A percentile compares a stretch with the other conserved stretches of the same genome.
phyloP scores from a whole-genome alignment of 2,888 invertebrate genomes.

The Pachymerium ferrugineum region DNA sequence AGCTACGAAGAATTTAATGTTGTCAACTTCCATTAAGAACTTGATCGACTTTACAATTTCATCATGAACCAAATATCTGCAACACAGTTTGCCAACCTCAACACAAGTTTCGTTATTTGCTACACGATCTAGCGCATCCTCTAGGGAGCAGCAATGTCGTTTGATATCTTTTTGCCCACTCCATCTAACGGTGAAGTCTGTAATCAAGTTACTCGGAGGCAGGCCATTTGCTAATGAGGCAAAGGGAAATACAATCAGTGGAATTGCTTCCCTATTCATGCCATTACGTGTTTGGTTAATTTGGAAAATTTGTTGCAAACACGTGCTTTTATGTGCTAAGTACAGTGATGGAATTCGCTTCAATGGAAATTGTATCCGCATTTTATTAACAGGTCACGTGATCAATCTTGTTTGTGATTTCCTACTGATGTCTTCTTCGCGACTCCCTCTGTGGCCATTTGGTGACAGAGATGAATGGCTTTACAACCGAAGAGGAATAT shows the following conservation, averaged over 20 bases:
- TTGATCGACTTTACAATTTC: too few relatives aligned
- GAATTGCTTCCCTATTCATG: conserved; percentile 16
- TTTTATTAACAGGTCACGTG: conserved; percentile 15
- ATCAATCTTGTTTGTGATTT: conserved; percentile 24
- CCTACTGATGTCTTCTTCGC: background rate
- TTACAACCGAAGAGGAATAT: background rate
- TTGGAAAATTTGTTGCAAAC: conserved; percentile 1
- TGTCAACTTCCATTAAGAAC: too few relatives aligned
- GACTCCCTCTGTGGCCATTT: conserved; percentile 6
- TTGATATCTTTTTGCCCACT: conserved; percentile 15
- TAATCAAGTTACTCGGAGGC: conserved; percentile 5
- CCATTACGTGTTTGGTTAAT: conserved; percentile 1
- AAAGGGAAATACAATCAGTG: conserved; percentile 25
- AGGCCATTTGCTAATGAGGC: conserved; percentile 22
- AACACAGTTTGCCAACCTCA: too few relatives aligned
- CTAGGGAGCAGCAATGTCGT: background rate
- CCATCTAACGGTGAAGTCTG: background rate
- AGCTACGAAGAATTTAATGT: too few relatives aligned
- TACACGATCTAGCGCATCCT: background rate
- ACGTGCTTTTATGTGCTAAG: too few relatives aligned
- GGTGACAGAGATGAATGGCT: conserved; percentile 20
- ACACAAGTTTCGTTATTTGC: conserved; percentile 6
- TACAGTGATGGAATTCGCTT: background rate
- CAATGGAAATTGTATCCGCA: background rate
- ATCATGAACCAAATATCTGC: too few relatives aligned